These are phyloP conservation scores for Idaea dimidiata DNA, from an alignment of 2,888 invertebrate species.

Conservation along the genomic window DNA sequence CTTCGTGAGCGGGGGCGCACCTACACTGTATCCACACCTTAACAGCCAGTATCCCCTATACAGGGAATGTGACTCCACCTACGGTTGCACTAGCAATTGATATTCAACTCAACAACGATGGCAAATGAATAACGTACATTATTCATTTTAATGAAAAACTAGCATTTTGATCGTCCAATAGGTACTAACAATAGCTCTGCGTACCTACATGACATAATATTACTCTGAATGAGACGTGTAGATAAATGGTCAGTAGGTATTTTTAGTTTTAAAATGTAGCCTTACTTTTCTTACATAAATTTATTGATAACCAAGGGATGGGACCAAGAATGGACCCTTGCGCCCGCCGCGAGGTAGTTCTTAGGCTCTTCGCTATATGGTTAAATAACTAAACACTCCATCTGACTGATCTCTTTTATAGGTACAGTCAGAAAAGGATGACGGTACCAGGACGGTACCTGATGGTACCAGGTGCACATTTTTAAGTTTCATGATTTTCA, in stretches of 20 bases:
- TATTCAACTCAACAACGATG: conserved; percentile 51
- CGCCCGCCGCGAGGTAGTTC: neutral
- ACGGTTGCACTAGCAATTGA: conserved; percentile 55
- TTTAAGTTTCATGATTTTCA: no score
- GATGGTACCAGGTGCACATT: no score
- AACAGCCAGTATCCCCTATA: conserved; percentile 44
- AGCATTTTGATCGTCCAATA: neutral
- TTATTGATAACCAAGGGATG: neutral
- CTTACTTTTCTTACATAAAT: neutral
- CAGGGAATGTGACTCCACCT: conserved; percentile 61
- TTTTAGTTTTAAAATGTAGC: neutral
- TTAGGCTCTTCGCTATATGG: neutral
- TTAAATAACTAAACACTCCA: neutral
- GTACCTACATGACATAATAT: no score
- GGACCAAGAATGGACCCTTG: neutral
- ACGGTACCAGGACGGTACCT: no score
- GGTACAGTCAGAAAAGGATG: no score
- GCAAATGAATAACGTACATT: conserved; percentile 41
- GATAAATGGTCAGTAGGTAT: no score
- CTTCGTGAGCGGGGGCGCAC: conserved; percentile 51
- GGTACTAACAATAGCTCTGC: neutral
- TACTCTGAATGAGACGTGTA: no score
- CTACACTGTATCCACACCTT: conserved; percentile 53
- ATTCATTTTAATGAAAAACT: conserved; percentile 8
- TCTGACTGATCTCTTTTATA: no score